Base-by-base conservation (phyloP, 2,888 invertebrate genomes). In the Lochmaea crataegi region DNA sequence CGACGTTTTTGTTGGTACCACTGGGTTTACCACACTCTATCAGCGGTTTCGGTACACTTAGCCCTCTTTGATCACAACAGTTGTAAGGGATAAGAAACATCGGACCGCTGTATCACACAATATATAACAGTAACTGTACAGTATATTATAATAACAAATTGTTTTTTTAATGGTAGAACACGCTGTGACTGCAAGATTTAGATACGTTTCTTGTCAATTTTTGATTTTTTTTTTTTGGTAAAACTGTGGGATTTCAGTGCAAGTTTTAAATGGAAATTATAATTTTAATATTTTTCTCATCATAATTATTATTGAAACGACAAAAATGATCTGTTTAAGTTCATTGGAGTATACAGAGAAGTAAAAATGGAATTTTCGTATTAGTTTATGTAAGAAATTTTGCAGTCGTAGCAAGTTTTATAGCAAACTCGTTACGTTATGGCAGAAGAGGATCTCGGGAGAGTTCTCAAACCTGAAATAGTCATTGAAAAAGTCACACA, bases 381-480 rank as follows among this genome's bases (percentile, higher is more conserved):
- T 6, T 3, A 32, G 32, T 32, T 32, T 5, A 7, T 38, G 32
- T n/a, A n/a, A 48, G 10, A 10, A 9, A 53, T 16, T 18, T 53
- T 53, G 53, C 53, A 53, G 53, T 53, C 18, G 16, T 53, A 18
- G 53, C 63, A 66, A 41, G 53, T 45, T 64, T 63, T 48, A 65
- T 58, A 65, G 56, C 71, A 72, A 69, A 76, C 60, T 66, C 51
- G 68, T 76, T 77, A 48, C 76, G 81, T 82, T 82, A 78, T 81
- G 84, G 82, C 80, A 77, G 83, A 80, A 74, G 64, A 75, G 76
- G 80, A 78, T 77, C 78, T 80, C 80, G 79, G 87, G 88, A 88
- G 89, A 87, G 91, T 90, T 92, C 91, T 92, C 93, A 92, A 92
- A 90, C 87, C 89, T 90, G 90, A 90, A 92, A 93, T 92, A 93